Conservation (phyloP, 2,113 vertebrate species). For the Myiopsitta monachus region DNA sequence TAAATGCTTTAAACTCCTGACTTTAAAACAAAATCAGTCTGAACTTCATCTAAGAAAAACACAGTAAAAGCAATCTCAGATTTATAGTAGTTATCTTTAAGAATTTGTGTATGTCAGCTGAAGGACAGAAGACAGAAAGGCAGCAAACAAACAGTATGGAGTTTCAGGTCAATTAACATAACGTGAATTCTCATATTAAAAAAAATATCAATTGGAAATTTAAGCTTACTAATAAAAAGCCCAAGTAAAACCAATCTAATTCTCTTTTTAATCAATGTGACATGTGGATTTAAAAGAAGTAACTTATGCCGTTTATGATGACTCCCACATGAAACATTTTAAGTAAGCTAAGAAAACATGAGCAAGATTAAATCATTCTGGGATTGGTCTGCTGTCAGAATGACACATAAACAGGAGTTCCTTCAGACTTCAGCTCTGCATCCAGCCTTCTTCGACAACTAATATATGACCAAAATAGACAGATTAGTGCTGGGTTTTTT, state of each 20-base stretch:
- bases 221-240: not conserved
- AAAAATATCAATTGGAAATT: not conserved
- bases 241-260: not conserved
- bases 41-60: not conserved
- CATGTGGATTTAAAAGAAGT: not conserved
- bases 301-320: not conserved
- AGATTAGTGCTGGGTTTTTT: accelerated
- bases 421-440: not conserved
- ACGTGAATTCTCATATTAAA: not conserved
- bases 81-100: not conserved
- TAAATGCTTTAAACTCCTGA: not conserved
- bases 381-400: not conserved
- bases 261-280: not conserved
- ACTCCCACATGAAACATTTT: not conserved
- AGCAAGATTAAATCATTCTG: not conserved
- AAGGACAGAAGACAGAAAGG: not conserved
- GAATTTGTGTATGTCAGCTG: not conserved
- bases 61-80: not conserved
- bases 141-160: not conserved
- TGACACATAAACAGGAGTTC: not conserved
- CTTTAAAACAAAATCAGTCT: not conserved
- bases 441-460: not conserved
- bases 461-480: not conserved
- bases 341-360: not conserved
- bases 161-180: not conserved